Base-by-base conservation (phyloP, 2,888 invertebrate genomes). In the Acleris sparsana region DNA sequence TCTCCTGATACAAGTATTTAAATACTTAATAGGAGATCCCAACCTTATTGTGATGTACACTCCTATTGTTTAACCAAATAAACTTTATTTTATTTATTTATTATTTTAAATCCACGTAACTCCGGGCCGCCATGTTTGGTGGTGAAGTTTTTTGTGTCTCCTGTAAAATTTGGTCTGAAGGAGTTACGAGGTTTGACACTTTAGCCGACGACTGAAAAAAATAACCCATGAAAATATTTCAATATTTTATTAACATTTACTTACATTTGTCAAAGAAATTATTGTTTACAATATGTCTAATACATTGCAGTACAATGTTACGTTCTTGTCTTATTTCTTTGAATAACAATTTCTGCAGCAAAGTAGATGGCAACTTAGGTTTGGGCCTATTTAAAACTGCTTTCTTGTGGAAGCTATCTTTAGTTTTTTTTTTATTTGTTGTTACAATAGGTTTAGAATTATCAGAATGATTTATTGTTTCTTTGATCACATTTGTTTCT, bases 221-320 rank as follows among this genome's bases (percentile, higher is more conserved):
- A 25, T 25, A 25, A 25, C 25, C 25, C 5, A 25, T 29, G 1
- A 29, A 7, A 29, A 29, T 1, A 9, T 29, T 9, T 29, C 3
- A 11, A 0, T 3, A 4, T 39, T 39, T 39, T 39, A 39, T 39
- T 11, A 39, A 39, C 1, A 39, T 39, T 13, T 39, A 39, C 49
- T 18, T 52, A 16, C 16, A 44, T 25, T 82, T 79, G 56, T 93
- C 93, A 87, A 97, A 97, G 84, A 95, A 97, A 75, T 97, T 95
- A 75, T 96, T 95, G 71, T 95, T 93, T 39, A 96, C 95, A 58
- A 97, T 95, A 89, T 95, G 94, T 72, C 96, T 95, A 44, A 98
- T 94, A 89, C 98, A 98, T 83, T 98, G 98, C 39, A 97, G 93
- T 58, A 98, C 93, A 55, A 96, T 92, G 87, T 98, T 98, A 61